These are phyloP conservation scores for Pygoscelis adeliae DNA, from an alignment of 2,113 vertebrate species.

Conservation along the genomic window DNA sequence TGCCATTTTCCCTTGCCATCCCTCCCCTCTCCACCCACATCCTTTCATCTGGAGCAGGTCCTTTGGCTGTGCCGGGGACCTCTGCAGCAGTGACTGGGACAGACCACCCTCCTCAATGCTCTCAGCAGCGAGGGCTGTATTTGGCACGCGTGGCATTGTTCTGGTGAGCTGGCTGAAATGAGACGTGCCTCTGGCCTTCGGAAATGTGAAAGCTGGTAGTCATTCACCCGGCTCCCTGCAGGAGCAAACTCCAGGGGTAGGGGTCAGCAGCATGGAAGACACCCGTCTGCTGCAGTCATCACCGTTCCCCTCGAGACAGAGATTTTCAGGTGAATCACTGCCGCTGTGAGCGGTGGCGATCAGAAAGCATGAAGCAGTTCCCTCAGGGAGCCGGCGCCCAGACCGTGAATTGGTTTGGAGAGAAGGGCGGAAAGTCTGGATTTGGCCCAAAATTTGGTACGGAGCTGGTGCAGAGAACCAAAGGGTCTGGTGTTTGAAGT, in stretches of 20 bases:
- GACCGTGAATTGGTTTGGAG: not conserved
- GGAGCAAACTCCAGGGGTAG: not conserved
- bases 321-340: not conserved
- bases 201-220: not conserved
- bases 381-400: not conserved
- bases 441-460: not conserved
- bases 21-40: not conserved
- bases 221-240: not conserved
- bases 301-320: not conserved
- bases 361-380: not conserved
- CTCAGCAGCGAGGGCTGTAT: not conserved
- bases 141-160: rapidly evolving
- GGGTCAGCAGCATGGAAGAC: not conserved
- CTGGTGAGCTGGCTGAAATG: not conserved
- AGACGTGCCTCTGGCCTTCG: not conserved
- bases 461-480: not conserved
- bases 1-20: rapidly evolving
- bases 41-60: not conserved
- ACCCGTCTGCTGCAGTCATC: not conserved
- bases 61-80: not conserved
- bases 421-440: not conserved
- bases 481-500: not conserved
- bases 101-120: rapidly evolving
- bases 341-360: rapidly evolving
- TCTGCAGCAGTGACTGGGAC: not conserved